Percentiles rank a stretch among this genome's conserved stretches.
Conservation (phyloP, 2,797 vertebrate species). For the Rhinogobio ventralis region DNA sequence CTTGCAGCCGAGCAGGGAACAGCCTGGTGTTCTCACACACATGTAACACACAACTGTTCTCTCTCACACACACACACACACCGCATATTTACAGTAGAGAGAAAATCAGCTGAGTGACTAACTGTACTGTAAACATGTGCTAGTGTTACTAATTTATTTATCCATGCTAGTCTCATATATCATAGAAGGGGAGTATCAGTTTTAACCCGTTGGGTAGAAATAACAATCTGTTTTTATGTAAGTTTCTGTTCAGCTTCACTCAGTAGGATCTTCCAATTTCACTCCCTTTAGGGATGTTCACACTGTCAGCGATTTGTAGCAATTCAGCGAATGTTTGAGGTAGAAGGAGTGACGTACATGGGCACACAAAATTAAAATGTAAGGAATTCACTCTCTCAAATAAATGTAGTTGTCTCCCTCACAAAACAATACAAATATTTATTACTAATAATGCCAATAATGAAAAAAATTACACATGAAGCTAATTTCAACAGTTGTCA, state of each 20-base stretch:
- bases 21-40: conserved; percentile 33
- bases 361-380: neutral
- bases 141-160: conserved; percentile 44
- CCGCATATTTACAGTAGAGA: conserved; percentile 28
- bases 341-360: neutral
- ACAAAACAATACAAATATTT: neutral
- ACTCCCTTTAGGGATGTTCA: neutral
- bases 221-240: no score
- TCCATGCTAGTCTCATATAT: conserved; percentile 11
- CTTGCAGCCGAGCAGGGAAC: conserved; percentile 21
- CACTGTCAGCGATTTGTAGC: conserved; percentile 3
- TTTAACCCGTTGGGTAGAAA: conserved; percentile 5
- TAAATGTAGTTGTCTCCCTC: neutral
- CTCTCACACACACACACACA: conserved; percentile 4
- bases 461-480: neutral
- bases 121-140: conserved; percentile 42
- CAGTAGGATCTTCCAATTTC: neutral
- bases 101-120: conserved; percentile 31
- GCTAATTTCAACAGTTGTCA: neutral
- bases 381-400: neutral
- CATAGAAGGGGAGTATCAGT: conserved; percentile 2
- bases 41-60: conserved; percentile 38
- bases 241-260: conserved; percentile 12
- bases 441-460: neutral
- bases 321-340: neutral